Conservation (phyloP, 2,797 vertebrate species). For the Microcaecilia unicolor region DNA sequence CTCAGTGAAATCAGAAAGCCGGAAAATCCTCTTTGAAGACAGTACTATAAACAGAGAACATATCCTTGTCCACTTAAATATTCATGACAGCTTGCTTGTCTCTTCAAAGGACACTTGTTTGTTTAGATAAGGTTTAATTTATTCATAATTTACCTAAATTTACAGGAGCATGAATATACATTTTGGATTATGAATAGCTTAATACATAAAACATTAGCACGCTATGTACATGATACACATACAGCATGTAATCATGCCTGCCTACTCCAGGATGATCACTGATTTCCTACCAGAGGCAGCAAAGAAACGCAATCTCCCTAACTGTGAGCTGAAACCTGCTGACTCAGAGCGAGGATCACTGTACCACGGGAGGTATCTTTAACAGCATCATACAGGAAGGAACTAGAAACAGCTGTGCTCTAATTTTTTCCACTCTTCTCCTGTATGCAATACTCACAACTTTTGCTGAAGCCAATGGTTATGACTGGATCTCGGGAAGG, state of each 20-base stretch:
- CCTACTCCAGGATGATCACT: slow-evolving; percentile 55
- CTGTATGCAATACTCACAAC: too few relatives aligned
- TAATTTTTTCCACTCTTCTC: too few relatives aligned
- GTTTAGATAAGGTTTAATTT: slow-evolving; percentile 77
- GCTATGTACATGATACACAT: slow-evolving; percentile 51
- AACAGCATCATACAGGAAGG: too few relatives aligned
- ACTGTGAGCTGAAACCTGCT: too few relatives aligned
- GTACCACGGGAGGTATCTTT: too few relatives aligned
- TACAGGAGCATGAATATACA: slow-evolving; percentile 56
- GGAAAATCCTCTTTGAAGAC: slow-evolving; percentile 45
- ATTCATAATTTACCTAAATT: slow-evolving; percentile 74
- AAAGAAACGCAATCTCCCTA: too few relatives aligned
- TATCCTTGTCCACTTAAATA: slow-evolving; percentile 62
- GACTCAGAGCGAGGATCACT: too few relatives aligned
- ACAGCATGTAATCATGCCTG: slow-evolving; percentile 30
- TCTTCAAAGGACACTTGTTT: slow-evolving; percentile 68
- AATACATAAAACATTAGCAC: slow-evolving; percentile 60
- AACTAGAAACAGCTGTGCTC: too few relatives aligned
- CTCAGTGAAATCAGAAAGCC: slow-evolving; percentile 30
- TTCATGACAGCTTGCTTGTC: slow-evolving; percentile 59
- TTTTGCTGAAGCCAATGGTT: too few relatives aligned
- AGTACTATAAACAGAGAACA: slow-evolving; percentile 40
- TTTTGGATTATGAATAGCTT: slow-evolving; percentile 52
- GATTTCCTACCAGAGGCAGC: too few relatives aligned
- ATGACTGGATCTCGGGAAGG: too few relatives aligned